phyloP scores from a whole-genome alignment of 1,140 invertebrate genomes.

The Paraescarpia echinospica region DNA sequence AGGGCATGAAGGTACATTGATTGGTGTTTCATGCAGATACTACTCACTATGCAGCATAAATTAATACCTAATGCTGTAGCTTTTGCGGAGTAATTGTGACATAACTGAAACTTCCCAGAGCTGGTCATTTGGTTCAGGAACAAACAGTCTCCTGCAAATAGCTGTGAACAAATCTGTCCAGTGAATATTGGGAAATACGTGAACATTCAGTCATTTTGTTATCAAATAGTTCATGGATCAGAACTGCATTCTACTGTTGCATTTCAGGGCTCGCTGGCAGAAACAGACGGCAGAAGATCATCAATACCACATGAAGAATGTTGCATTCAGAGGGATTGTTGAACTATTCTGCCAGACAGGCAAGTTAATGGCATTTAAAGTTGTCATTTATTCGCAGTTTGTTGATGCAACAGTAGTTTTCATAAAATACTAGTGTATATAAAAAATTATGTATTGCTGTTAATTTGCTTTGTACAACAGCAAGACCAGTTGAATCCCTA shows the following conservation, averaged over 20 bases:
- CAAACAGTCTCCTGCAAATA: neutral
- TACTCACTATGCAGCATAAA: neutral
- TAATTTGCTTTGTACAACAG: too few species aligned
- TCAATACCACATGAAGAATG: constrained; percentile 38
- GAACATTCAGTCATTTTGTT: neutral
- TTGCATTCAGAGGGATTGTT: constrained; percentile 42
- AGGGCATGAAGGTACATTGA: neutral
- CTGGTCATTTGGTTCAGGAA: neutral
- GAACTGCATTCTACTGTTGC: neutral
- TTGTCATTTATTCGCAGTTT: neutral
- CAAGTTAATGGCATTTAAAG: constrained; percentile 17
- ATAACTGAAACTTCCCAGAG: neutral
- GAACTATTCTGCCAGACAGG: constrained; percentile 36
- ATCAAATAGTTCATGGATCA: neutral
- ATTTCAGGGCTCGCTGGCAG: constrained; percentile 40
- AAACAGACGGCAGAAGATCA: constrained; percentile 38
- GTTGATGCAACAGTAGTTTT: neutral
- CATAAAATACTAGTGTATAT: too few species aligned
- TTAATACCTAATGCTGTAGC: neutral
- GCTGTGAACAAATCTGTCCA: neutral
- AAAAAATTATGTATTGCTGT: neutral
- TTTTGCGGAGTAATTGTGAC: neutral
- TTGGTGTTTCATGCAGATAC: neutral
- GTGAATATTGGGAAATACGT: too few species aligned
- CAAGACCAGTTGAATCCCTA: neutral